A percentile compares a stretch with the other conserved stretches of the same genome.
These are phyloP conservation scores for Bombus confusus DNA, from an alignment of 1,140 invertebrate species.

Conservation along the genomic window DNA sequence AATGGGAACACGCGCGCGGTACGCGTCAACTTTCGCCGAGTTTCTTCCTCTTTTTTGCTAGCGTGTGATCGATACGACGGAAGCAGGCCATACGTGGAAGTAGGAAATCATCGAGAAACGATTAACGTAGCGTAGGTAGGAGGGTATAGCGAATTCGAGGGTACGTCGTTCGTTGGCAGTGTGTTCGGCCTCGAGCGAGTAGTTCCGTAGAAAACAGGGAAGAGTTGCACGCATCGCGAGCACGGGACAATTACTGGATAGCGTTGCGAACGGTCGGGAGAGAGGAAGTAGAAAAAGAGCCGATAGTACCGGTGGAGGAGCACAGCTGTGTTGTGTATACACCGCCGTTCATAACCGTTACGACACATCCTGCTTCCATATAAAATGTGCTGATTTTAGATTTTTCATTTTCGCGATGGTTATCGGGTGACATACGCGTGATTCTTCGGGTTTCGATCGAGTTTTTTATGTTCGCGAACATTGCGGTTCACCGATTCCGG, in stretches of 20 bases:
- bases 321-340: too few species aligned
- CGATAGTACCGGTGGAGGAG: not conserved
- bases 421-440: too few species aligned
- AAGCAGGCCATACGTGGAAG: not conserved
- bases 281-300: constrained; percentile 35
- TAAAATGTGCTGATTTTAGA: too few species aligned
- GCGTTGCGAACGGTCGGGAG: constrained; percentile 9
- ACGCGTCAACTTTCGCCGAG: not conserved
- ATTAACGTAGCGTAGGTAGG: constrained; percentile 5
- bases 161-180: not conserved
- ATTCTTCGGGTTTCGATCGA: too few species aligned
- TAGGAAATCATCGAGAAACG: constrained; percentile 2
- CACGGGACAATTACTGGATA: constrained; percentile 31
- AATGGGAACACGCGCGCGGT: not conserved
- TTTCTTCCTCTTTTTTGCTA: not conserved
- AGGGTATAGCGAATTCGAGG: constrained; percentile 19
- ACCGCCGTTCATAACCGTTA: too few species aligned
- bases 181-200: not conserved
- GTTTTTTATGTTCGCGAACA: too few species aligned
- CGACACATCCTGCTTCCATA: too few species aligned
- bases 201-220: constrained; percentile 15
- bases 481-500: too few species aligned
- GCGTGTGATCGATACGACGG: not conserved
- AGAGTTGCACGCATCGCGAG: constrained; percentile 40
- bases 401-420: too few species aligned